A percentile compares a stretch with the other conserved stretches of the same genome.
Conservation (phyloP, 2,113 vertebrate genomes). For the Onychorhynchus coronatus region DNA sequence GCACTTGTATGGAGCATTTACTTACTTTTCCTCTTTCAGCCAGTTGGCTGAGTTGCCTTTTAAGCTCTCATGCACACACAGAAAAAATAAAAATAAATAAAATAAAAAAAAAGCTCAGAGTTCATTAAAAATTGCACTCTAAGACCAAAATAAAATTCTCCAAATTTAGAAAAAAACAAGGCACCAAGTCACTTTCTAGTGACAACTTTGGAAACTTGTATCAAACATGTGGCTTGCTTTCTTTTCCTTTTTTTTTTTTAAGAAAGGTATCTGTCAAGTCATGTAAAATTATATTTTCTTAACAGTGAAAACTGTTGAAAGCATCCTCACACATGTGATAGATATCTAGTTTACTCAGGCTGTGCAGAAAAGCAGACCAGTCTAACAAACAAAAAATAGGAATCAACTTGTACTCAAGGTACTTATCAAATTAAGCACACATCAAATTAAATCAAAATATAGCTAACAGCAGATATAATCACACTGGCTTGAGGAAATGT, state of each 20-base stretch:
- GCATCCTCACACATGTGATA: not conserved
- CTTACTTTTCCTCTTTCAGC: not conserved
- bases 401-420: not conserved
- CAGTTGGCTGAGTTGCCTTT: slow-evolving; percentile 13
- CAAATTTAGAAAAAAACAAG: not conserved
- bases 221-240: not conserved
- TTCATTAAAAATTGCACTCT: not conserved
- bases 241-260: not conserved
- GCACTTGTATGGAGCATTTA: not conserved
- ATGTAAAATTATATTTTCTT: not conserved
- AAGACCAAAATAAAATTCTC: not conserved
- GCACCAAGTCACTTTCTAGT: not conserved
- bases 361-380: not conserved
- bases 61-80: not conserved
- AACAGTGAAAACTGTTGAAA: not conserved
- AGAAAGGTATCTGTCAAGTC: not conserved
- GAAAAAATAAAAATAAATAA: not conserved
- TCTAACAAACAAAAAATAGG: not conserved
- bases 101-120: not conserved
- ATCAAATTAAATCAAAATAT: not conserved
- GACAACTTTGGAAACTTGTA: not conserved
- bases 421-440: not conserved
- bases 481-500: not conserved
- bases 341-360: not conserved
- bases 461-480: not conserved